Evolutionary conservation across 2,888 invertebrate species (phyloP), one percentile per base, ranked within the genome.

Genomic region (Leucania comma): DNA sequence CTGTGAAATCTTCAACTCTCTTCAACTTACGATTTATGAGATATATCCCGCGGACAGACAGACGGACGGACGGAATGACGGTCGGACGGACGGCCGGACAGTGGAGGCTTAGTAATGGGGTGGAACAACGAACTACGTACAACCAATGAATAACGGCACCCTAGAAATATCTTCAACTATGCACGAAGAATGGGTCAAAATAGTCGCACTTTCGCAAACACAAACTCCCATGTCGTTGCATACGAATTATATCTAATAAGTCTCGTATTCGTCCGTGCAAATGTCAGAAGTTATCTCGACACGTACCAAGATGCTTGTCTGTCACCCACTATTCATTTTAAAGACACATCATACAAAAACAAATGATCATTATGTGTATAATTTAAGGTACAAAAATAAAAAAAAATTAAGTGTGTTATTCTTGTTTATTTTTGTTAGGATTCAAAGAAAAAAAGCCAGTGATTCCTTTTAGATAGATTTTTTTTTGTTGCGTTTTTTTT

Each of bases 301-400:
- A 89, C 90, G 90, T 90, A 85, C 78, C 75, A 53, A 83, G 89
- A 89, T 89, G 78, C 22, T 67, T 80, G 88, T 90, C 89, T 75
- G 79, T 81, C 87, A 87, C 89, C 89, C 86, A 88, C 88, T 77
- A 75, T 69, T 67, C 62, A 63, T 81, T 78, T 79, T 81, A 84
- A 72, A 81, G 58, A 75, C 82, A 71, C 68, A 68, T 69, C 63
- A 56, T 72, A 79, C 14, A 66, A 68, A 57, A 59, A 67, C 79
- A 81, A 75, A 80, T 58, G 73, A 68, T 82, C 82, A 78, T 78
- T 82, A 80, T 62, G 54, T 57, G 54, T 58, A 32, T 57, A 70
- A 76, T 63, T 63, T 54, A 42, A 68, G 66, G 75, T 66, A 68
- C 74, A 63, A 68, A 79, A 77, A 78, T 69, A 66, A 75, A 80